Conservation (phyloP, 92 coral and sea anemone species). For the Metridium senile region DNA sequence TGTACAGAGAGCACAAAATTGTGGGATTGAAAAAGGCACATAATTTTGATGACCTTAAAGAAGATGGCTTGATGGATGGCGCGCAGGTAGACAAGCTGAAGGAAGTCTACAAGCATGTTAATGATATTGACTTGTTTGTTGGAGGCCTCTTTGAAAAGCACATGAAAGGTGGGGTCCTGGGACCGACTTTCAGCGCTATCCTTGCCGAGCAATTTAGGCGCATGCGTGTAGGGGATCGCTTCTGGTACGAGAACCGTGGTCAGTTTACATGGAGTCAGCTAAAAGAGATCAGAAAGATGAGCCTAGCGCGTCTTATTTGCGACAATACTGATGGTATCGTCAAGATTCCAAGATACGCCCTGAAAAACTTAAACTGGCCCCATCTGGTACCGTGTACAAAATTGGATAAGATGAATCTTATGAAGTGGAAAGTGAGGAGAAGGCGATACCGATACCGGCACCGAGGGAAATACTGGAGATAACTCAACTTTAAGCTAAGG, state of each 20-base stretch:
- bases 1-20: conserved; percentile 35
- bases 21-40: conserved; percentile 17
- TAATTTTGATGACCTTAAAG: neutral
- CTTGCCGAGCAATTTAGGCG: conserved; percentile 36
- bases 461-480: no score
- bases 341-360: no score
- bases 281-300: conserved; percentile 17
- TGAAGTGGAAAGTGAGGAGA: no score
- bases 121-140: conserved; percentile 43
- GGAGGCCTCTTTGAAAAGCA: conserved; percentile 41
- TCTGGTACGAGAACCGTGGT: no score
- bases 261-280: conserved; percentile 38
- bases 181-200: conserved; percentile 37
- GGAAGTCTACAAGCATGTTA: conserved; percentile 10
- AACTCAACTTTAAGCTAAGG: no score
- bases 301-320: conserved; percentile 39
- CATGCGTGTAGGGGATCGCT: conserved; percentile 37
- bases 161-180: conserved; percentile 23
- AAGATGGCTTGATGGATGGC: neutral
- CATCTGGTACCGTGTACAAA: no score
- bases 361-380: no score
- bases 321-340: conserved; percentile 38
- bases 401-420: no score
- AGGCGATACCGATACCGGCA: no score
- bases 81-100: neutral